phyloP scores from a whole-genome alignment of 1,140 invertebrate genomes.

The Bombus polaris region DNA sequence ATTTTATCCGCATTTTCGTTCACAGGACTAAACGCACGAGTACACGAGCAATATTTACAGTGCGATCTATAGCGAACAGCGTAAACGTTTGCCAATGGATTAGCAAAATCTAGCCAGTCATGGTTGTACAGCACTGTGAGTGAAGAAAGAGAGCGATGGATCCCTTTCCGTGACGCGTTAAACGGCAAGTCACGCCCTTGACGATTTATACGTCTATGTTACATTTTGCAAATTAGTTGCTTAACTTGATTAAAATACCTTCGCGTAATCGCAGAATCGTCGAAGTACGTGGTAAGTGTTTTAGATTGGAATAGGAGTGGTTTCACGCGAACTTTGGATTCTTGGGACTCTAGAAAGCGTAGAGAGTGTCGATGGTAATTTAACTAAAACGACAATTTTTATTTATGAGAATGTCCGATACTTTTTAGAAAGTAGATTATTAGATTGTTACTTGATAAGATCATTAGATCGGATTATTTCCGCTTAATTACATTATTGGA shows the following conservation, averaged over 20 bases:
- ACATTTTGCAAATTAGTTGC: slow-evolving; percentile 10
- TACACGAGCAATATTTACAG: not conserved
- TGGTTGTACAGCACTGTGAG: too few species aligned
- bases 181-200: not conserved
- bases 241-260: not conserved
- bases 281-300: not conserved
- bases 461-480: too few species aligned
- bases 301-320: not conserved
- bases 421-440: too few species aligned
- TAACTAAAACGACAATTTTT: too few species aligned
- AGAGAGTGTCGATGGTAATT: not conserved
- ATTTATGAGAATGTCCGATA: too few species aligned
- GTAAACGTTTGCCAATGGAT: slow-evolving; percentile 23
- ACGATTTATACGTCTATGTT: not conserved
- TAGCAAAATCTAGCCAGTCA: not conserved
- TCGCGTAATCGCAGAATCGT: not conserved
- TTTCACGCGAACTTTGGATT: not conserved
- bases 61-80: not conserved
- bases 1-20: slow-evolving; percentile 6
- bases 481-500: too few species aligned
- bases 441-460: too few species aligned
- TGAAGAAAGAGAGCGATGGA: not conserved
- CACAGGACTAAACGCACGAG: not conserved
- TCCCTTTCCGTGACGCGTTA: not conserved
- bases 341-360: not conserved